phyloP scores from a whole-genome alignment of 2,797 vertebrate species.

The Phaenicophaeus curvirostris region DNA sequence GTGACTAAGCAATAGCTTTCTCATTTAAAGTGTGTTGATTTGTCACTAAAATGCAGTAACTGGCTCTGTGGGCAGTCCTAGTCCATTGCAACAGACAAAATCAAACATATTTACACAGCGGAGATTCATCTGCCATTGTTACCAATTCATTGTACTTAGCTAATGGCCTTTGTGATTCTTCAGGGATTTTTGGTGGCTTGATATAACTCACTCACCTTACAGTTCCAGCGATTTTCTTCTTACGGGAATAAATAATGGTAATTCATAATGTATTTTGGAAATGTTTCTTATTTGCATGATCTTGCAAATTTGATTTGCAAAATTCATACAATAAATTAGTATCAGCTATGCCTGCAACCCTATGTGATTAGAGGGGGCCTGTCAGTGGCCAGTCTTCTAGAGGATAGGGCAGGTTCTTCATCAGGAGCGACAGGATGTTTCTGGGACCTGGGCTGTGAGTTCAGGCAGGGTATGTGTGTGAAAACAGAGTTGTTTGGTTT shows the following conservation, averaged over 20 bases:
- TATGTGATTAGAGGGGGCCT: neutral
- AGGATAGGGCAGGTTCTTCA: neutral
- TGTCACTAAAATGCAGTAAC: neutral
- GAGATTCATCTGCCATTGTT: neutral
- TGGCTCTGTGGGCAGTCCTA: neutral
- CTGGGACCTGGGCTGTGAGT: neutral
- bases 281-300: neutral
- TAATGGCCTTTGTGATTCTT: fast-evolving
- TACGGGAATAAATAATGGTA: neutral
- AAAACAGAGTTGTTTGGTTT: neutral
- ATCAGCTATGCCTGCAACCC: neutral
- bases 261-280: neutral
- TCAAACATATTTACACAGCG: fast-evolving
- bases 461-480: neutral
- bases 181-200: neutral
- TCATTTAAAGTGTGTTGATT: neutral
- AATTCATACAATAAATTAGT: neutral
- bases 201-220: neutral
- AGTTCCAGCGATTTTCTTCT: neutral
- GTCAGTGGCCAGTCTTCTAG: neutral
- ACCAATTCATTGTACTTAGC: neutral
- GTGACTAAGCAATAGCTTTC: neutral
- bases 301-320: neutral
- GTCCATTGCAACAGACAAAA: neutral
- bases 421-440: neutral